Evolutionary conservation across 1,140 invertebrate genomes (phyloP), one percentile per base, ranked within the genome.

Genomic region (Thaumetopoea pityocampa): DNA sequence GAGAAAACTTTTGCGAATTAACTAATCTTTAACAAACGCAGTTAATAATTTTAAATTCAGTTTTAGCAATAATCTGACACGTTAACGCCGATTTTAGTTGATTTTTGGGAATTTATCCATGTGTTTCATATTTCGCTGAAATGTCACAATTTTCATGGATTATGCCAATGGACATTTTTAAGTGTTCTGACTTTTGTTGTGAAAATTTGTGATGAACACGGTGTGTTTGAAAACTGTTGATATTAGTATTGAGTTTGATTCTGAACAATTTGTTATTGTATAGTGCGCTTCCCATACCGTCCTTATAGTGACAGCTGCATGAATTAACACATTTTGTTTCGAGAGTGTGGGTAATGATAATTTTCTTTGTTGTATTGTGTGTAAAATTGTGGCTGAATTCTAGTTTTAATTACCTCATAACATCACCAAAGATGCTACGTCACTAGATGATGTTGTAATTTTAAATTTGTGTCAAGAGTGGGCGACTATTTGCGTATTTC

Each of bases 71-170:
- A n/a, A n/a, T n/a, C n/a, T n/a, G n/a, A n/a, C n/a, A n/a, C n/a
- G n/a, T n/a, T n/a, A n/a, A n/a, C n/a, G n/a, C n/a, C n/a, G n/a
- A n/a, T n/a, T n/a, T n/a, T n/a, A n/a, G n/a, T n/a, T n/a, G n/a
- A n/a, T n/a, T 45, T 33, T 42, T 22, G 29, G 10, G 5, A 33
- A 24, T 53, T 47, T 32, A 34, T 35, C 36, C 33, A 27, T 38
- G 49, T 38, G 24, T 51, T 59, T 69, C 56, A 68, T 54, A 32
- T 57, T 69, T 60, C 61, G 55, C 70, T 67, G 67, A 79, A 74
- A 76, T 67, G 77, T 81, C 74, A 81, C 67, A 57, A 61, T 68
- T 72, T 74, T 66, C 58, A 63, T 81, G 70, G 68, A 72, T 62
- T 65, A 55, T 70, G 73, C 66, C 72, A 79, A 69, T 69, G 60